Evolutionary conservation across 2,888 invertebrate species (phyloP).

Genomic region (Pterostichus niger): DNA sequence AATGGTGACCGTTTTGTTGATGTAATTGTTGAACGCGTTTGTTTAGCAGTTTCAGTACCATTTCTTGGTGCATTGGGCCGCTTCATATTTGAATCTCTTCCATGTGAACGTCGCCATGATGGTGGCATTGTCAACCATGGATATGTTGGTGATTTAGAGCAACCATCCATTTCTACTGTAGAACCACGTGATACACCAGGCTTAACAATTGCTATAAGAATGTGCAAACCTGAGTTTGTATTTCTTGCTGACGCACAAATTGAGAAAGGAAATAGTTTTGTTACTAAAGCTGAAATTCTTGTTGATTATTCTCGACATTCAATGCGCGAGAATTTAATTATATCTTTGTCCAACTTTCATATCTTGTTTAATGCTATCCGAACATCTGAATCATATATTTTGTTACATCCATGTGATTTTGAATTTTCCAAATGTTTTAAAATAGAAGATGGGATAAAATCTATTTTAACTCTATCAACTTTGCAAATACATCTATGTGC

Average conservation of each 20-base stretch:
- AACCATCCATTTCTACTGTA: conserved; percentile 7
- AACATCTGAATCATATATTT: conserved; percentile 79
- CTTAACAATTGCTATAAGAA: conserved; percentile 85
- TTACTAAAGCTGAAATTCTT: conserved; percentile 85
- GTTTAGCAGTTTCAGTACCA: conserved; percentile 86
- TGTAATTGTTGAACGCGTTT: conserved; percentile 85
- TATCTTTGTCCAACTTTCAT: conserved; percentile 81
- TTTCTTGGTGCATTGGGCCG: conserved; percentile 80
- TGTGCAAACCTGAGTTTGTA: conserved; percentile 88
- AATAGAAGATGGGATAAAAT: conserved; percentile 83
- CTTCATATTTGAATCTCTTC: conserved; percentile 75
- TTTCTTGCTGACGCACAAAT: conserved; percentile 82
- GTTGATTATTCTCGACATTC: conserved; percentile 85
- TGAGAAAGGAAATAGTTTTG: conserved; percentile 80
- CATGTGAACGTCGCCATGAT: conserved; percentile 80
- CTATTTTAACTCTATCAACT: conserved; percentile 83
- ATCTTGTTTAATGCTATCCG: conserved; percentile 74
- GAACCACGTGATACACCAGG: conserved; percentile 77
- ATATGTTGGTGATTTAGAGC: conserved; percentile 81
- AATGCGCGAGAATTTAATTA: conserved; percentile 82
- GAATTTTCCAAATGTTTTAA: conserved; percentile 84
- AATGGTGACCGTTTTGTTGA: conserved; percentile 83
- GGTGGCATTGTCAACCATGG: conserved; percentile 86
- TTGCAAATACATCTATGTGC: conserved; percentile 86
- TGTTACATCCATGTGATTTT: conserved; percentile 85